Evolutionary conservation across 2,888 invertebrate species (phyloP), one percentile per base, ranked within the genome.

Genomic region (Malacosoma neustria): DNA sequence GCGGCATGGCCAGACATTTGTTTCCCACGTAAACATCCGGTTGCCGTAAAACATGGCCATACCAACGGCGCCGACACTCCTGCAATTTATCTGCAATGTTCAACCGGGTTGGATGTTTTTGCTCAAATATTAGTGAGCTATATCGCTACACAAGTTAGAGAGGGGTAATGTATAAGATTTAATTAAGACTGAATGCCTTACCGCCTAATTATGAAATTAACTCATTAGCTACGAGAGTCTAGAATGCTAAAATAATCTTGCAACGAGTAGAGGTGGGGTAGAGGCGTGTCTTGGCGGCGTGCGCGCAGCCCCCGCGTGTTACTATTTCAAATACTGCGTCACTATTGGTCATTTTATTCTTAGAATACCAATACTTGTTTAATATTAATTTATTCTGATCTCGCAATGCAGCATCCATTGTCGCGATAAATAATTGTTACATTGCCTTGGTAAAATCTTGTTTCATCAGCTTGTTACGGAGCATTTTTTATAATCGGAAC

Each of bases 221-320:
- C 22, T 22, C 5, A 22, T 22, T 22, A 22, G 7, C 22, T 1
- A 1, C 22, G 3, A 7, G 7, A 22, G 22, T 22, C 6, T 22
- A 22, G 7, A 22, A 46, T 42, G 45, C 41, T 48, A 49, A 41
- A 46, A 39, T 30, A 35, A 35, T 42, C 43, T 34, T 32, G 35
- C 42, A 37, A 42, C 47, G 41, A 45, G 37, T 41, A 45, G 45
- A 40, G 46, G 47, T 40, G 45, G 57, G 51, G 41, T 49, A 53
- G 41, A 46, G 56, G 51, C 49, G 52, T 45, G 48, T 41, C 35
- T 33, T 29, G 64, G 67, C 65, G 61, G 70, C 67, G 72, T 68
- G 48, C 36, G 66, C 70, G 65, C 66, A 56, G 12, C 37, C 14
- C 37, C 29, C 44, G 11, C 37, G 6, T 11, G 29, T 32, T 22